Percentiles rank a stretch among this genome's conserved stretches.
Conservation (phyloP, 2,797 vertebrate species). For the Enteromius argenteus region DNA sequence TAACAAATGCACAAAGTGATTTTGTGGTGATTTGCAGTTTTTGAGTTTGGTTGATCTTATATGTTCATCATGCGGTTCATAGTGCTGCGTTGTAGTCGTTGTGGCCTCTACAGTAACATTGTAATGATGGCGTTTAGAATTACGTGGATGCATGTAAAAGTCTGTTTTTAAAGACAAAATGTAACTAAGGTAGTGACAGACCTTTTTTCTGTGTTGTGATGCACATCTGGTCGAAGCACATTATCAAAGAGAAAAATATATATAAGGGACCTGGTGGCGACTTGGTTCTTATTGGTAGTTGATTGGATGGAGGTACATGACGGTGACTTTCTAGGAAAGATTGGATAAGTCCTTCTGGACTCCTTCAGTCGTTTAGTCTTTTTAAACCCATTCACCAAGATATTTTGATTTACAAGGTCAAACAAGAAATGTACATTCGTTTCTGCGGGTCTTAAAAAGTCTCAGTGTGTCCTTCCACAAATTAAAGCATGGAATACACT, state of each 20-base stretch:
- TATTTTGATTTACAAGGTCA: not conserved
- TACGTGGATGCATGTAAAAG: not conserved
- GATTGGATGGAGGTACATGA: not conserved
- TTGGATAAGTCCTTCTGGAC: not conserved
- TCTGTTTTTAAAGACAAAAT: not conserved
- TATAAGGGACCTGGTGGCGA: not conserved
- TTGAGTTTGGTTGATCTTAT: not conserved
- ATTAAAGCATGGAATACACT: too few relatives aligned
- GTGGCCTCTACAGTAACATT: not conserved
- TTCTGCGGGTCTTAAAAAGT: too few relatives aligned
- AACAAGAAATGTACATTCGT: not conserved
- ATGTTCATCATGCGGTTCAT: not conserved
- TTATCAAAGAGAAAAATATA: not conserved
- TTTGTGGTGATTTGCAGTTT: conserved; percentile 4
- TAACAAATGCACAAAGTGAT: not conserved
- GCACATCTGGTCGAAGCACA: rapidly evolving
- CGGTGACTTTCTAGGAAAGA: not conserved
- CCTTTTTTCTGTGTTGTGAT: not conserved
- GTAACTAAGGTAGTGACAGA: not conserved
- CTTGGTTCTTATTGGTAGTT: not conserved
- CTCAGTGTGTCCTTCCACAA: not conserved
- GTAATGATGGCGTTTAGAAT: not conserved
- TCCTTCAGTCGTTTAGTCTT: too few relatives aligned
- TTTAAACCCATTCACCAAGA: not conserved
- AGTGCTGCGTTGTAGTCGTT: not conserved